phyloP scores from a whole-genome alignment of 1,140 invertebrate species.

The Asbolus verrucosus region DNA sequence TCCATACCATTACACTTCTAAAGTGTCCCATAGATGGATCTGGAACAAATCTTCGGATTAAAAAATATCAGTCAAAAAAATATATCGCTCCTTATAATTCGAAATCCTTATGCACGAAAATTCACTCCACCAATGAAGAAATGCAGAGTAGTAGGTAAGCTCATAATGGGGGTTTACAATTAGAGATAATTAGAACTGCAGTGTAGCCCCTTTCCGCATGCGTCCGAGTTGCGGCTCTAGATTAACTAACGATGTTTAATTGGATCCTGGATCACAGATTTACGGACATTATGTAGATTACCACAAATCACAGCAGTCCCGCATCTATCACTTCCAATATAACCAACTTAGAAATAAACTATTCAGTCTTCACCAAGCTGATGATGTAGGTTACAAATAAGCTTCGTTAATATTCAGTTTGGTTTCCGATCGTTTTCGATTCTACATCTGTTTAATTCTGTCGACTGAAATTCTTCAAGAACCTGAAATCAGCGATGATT shows the following conservation, averaged over 20 bases:
- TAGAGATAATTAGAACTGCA: slow-evolving; percentile 62
- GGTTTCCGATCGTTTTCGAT: neutral
- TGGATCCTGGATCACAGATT: slow-evolving; percentile 46
- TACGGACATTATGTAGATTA: slow-evolving; percentile 12
- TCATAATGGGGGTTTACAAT: slow-evolving; percentile 57
- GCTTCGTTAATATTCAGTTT: too few relatives aligned
- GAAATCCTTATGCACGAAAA: neutral
- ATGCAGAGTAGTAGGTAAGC: slow-evolving; percentile 42
- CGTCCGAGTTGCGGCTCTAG: slow-evolving; percentile 52
- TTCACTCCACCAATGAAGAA: slow-evolving; percentile 31
- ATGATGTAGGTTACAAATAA: too few relatives aligned
- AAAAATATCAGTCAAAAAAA: neutral
- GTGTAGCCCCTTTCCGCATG: slow-evolving; percentile 52
- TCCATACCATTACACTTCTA: neutral
- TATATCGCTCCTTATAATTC: neutral
- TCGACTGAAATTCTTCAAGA: neutral
- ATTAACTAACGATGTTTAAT: slow-evolving; percentile 62
- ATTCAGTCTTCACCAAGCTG: too few relatives aligned
- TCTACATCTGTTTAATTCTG: slow-evolving; percentile 4
- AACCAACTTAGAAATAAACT: too few relatives aligned
- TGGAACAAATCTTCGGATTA: neutral
- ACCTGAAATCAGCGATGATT: slow-evolving; percentile 15
- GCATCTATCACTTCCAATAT: too few relatives aligned
- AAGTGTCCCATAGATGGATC: slow-evolving; percentile 18
- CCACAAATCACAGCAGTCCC: neutral